A percentile compares a stretch with the other conserved stretches of the same genome.
These are phyloP conservation scores for Acropora yongei DNA, from an alignment of 64 coral and sea anemone genomes.

Conservation along the genomic window DNA sequence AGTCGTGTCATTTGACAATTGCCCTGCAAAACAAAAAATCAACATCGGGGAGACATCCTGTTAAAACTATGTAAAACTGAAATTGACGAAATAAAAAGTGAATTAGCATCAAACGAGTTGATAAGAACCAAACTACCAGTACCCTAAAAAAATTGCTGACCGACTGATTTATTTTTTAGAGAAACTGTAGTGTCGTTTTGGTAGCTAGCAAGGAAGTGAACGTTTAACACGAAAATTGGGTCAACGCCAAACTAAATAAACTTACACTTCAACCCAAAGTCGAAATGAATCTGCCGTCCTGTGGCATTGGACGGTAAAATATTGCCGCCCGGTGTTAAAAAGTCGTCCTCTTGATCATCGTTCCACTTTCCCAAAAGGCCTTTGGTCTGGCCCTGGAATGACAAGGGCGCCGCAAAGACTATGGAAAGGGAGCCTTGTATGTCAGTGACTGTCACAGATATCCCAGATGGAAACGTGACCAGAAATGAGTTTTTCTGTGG, in stretches of 20 bases:
- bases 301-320: slow-evolving; percentile 41
- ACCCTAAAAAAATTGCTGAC: too few relatives aligned
- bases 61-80: background rate
- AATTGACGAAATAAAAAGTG: background rate
- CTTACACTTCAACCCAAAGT: slow-evolving; percentile 79
- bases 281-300: slow-evolving; percentile 50
- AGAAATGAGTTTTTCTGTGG: slow-evolving; percentile 27
- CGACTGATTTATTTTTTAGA: too few relatives aligned
- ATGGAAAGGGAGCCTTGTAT: slow-evolving; percentile 45
- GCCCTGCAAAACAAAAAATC: slow-evolving; percentile 14
- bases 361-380: slow-evolving; percentile 75
- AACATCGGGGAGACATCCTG: background rate
- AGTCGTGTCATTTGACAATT: background rate
- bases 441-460: slow-evolving; percentile 56
- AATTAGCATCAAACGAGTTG: too few relatives aligned
- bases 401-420: slow-evolving; percentile 18
- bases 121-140: too few relatives aligned
- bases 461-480: slow-evolving; percentile 44
- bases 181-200: too few relatives aligned
- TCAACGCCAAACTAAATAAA: background rate
- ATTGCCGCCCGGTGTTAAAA: slow-evolving; percentile 44
- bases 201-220: too few relatives aligned
- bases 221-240: too few relatives aligned
- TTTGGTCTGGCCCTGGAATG: slow-evolving; percentile 43
- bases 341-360: slow-evolving; percentile 51